Evolutionary conservation across 1,140 invertebrate genomes (phyloP).

Genomic region (Thalassaphorura encarpata): DNA sequence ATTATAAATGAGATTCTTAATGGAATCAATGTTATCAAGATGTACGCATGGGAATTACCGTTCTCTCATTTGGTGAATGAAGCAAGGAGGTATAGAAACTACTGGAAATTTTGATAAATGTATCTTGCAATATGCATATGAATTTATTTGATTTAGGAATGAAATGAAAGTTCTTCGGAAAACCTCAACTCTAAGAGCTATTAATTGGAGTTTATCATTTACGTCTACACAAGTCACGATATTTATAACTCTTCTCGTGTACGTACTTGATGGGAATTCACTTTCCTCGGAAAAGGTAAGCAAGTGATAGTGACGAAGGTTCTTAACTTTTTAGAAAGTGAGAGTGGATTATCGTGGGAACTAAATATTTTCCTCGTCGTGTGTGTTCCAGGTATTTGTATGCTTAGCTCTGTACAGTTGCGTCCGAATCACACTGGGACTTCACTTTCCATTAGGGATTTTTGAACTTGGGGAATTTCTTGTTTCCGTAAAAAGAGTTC

Average conservation of each 20-base stretch:
- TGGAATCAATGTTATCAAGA: constrained; percentile 21
- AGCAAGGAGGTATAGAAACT: constrained; percentile 4
- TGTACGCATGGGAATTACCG: constrained; percentile 24
- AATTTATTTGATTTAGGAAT: not conserved
- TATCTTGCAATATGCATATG: no score
- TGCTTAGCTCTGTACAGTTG: not conserved
- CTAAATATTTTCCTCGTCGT: not conserved
- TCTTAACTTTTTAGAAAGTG: not conserved
- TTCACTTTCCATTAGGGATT: not conserved
- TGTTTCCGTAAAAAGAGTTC: not conserved
- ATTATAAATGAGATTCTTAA: constrained; percentile 18
- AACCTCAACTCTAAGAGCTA: not conserved
- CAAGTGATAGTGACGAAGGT: not conserved
- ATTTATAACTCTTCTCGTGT: constrained; percentile 3
- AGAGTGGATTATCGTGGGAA: not conserved
- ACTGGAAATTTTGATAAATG: no score
- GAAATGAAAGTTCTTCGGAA: constrained; percentile 6
- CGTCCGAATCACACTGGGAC: not conserved
- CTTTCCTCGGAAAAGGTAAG: constrained; percentile 5
- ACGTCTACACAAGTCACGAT: constrained; percentile 1
- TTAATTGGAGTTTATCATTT: not conserved
- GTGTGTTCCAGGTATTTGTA: not conserved
- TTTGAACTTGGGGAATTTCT: not conserved
- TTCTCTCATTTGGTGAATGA: constrained; percentile 13
- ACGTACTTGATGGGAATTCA: not conserved